Evolutionary conservation across 2,888 invertebrate species (phyloP).

Genomic region (Hoplodrina ambigua): DNA sequence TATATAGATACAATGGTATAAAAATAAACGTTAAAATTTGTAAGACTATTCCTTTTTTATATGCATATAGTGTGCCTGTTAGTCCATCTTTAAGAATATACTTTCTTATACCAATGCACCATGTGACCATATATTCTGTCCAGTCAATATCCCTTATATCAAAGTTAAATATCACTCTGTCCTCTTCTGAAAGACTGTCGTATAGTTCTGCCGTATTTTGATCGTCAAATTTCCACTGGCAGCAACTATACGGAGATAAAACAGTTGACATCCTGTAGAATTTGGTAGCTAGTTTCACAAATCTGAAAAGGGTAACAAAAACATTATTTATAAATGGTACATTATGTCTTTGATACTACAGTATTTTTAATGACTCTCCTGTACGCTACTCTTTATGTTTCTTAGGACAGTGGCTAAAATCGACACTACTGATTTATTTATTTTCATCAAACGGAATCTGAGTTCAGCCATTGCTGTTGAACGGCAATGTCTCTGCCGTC

Average conservation of each 20-base stretch:
- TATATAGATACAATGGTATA: not conserved
- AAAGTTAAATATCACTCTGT: constrained; percentile 30
- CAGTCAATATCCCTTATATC: constrained; percentile 15
- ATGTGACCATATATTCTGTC: not conserved
- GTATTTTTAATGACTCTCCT: too few relatives aligned
- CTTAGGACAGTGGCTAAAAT: too few relatives aligned
- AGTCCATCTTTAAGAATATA: constrained; percentile 25
- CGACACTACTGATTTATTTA: too few relatives aligned
- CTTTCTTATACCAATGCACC: constrained; percentile 1
- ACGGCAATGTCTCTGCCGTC: too few relatives aligned
- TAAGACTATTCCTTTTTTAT: not conserved
- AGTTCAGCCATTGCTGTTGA: too few relatives aligned
- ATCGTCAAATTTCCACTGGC: constrained; percentile 26
- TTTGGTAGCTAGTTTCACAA: constrained; percentile 2
- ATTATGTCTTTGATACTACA: too few relatives aligned
- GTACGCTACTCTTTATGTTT: too few relatives aligned
- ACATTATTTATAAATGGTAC: not conserved
- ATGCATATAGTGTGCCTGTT: not conserved
- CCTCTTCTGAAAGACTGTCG: constrained; percentile 20
- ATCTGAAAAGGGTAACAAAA: constrained; percentile 15
- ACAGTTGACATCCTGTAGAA: not conserved
- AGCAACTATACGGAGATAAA: not conserved
- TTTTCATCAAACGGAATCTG: too few relatives aligned
- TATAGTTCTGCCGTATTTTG: constrained; percentile 18
- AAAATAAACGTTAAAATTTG: not conserved